A percentile compares a stretch with the other conserved stretches of the same genome.
Evolutionary conservation across 2,113 vertebrate species (phyloP).

Genomic region (Actenoides lindsayi): DNA sequence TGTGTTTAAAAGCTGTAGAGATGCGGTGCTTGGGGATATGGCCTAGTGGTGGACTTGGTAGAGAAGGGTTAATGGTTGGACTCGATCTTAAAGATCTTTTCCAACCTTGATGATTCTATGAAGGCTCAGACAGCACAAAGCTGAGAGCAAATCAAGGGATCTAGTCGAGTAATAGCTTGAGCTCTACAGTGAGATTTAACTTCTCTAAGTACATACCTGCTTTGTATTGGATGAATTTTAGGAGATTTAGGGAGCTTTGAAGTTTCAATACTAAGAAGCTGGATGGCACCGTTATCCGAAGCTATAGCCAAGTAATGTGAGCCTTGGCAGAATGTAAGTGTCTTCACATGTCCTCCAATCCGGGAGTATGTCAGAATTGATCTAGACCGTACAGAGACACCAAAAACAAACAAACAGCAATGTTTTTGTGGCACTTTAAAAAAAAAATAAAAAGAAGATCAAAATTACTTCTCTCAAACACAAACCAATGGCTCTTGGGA

Average conservation of each 20-base stretch:
- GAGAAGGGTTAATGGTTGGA: too few relatives aligned
- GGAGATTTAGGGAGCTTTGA: conserved; percentile 96
- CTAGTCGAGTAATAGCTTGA: background rate
- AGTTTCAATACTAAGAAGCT: conserved; percentile 92
- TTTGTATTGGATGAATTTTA: conserved; percentile 94
- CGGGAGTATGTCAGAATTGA: conserved; percentile 94
- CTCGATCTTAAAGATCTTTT: too few relatives aligned
- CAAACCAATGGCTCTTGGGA: background rate
- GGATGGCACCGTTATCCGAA: conserved; percentile 93
- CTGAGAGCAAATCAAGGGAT: background rate
- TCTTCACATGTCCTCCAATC: conserved; percentile 92
- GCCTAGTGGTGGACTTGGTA: too few relatives aligned
- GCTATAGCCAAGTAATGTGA: conserved; percentile 94
- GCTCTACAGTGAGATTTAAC: background rate
- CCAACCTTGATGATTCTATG: too few relatives aligned
- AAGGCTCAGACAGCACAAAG: background rate
- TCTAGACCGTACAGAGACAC: conserved; percentile 58
- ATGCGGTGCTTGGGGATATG: too few relatives aligned
- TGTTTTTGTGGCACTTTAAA: background rate
- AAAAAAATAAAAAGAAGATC: background rate
- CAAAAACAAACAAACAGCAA: background rate
- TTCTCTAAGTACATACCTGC: conserved; percentile 78
- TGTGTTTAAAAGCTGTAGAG: too few relatives aligned
- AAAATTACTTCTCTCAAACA: background rate
- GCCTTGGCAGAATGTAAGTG: conserved; percentile 94